phyloP scores from a whole-genome alignment of 2,797 vertebrate species.

The Chrosomus eos region DNA sequence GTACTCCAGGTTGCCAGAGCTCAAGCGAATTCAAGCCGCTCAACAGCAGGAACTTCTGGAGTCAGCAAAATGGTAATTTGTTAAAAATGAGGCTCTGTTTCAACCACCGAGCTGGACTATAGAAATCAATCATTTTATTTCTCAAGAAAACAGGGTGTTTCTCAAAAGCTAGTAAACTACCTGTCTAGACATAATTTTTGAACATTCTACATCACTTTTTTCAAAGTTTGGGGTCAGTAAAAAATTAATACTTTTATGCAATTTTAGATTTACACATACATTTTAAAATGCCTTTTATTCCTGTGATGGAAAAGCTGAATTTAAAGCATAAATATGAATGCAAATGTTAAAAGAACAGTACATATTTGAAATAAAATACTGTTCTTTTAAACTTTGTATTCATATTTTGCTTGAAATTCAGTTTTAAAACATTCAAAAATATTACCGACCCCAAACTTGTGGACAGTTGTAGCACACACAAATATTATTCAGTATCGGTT shows the following conservation, averaged over 20 bases:
- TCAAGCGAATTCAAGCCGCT: neutral
- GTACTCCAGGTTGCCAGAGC: neutral
- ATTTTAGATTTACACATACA: no score
- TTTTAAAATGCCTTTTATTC: no score
- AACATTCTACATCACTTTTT: no score
- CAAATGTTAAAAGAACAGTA: no score
- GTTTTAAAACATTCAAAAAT: no score
- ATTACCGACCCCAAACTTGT: neutral
- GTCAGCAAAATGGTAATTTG: slow-evolving; percentile 30
- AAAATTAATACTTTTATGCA: no score
- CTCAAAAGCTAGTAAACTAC: neutral
- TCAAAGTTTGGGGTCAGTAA: no score
- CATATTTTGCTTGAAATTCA: neutral
- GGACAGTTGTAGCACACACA: neutral
- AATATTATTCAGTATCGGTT: neutral
- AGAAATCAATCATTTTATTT: slow-evolving; percentile 13
- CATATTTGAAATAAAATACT: no score
- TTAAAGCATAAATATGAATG: no score
- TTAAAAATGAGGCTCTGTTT: neutral
- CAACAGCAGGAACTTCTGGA: neutral
- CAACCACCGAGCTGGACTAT: neutral
- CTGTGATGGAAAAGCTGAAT: no score
- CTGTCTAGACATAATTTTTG: neutral
- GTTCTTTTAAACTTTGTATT: no score
- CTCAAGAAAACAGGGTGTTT: neutral